Evolutionary conservation across 1,140 invertebrate species (phyloP).

Genomic region (Frieseomelitta varia): DNA sequence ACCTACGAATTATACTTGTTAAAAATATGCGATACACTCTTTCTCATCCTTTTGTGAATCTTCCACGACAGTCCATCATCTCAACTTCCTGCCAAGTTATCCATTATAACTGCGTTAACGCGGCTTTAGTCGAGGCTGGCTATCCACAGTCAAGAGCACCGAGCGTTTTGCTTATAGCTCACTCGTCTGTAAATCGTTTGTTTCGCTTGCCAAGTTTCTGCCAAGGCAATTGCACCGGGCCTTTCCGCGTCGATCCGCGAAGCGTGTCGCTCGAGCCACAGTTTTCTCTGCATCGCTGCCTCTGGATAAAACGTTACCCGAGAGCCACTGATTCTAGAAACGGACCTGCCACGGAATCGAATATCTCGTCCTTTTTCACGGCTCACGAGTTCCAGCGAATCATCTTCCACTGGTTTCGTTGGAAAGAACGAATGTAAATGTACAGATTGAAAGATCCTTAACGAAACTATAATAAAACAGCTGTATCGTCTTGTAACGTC

Average conservation of each 20-base stretch:
- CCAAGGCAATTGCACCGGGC: slow-evolving; percentile 46
- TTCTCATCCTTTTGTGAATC: background rate
- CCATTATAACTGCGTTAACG: background rate
- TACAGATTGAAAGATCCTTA: background rate
- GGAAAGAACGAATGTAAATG: background rate
- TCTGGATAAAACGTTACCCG: slow-evolving; percentile 42
- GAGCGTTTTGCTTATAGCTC: slow-evolving; percentile 57
- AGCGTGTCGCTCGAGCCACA: slow-evolving; percentile 63
- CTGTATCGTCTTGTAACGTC: too few species aligned
- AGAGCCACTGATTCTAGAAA: slow-evolving; percentile 44
- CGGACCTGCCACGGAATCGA: background rate
- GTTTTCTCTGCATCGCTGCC: slow-evolving; percentile 60
- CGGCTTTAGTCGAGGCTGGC: background rate
- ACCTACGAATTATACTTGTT: background rate
- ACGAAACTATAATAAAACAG: background rate
- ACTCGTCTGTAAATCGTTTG: slow-evolving; percentile 58
- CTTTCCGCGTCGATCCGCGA: slow-evolving; percentile 64
- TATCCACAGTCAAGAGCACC: slow-evolving; percentile 14
- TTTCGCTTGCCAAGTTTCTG: slow-evolving; percentile 52
- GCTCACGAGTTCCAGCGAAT: background rate
- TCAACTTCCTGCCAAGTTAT: background rate
- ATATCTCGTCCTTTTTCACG: background rate
- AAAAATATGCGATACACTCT: too few species aligned
- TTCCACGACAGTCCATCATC: background rate
- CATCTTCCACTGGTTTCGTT: background rate